Evolutionary conservation across 2,888 invertebrate species (phyloP).

Genomic region (Charanyca ferruginea): DNA sequence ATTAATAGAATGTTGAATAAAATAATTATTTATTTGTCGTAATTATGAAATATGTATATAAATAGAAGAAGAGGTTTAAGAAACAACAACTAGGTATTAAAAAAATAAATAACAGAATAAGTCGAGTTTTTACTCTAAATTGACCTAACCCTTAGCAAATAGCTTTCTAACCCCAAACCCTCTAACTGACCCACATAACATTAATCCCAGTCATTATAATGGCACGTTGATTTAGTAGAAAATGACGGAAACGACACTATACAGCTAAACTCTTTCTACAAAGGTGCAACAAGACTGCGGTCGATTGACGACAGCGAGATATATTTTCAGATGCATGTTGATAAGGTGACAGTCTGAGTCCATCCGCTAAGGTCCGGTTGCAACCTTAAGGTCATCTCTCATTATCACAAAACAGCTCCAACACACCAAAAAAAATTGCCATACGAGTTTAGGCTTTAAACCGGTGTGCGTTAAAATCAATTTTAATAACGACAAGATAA

Average conservation of each 20-base stretch:
- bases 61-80: too few species aligned
- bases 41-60: background rate
- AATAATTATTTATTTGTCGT: background rate
- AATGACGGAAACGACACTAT: background rate
- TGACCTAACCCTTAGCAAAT: background rate
- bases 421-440: too few species aligned
- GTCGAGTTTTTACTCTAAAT: background rate
- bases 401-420: too few species aligned
- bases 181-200: background rate
- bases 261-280: too few species aligned
- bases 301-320: background rate
- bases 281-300: background rate
- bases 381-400: too few species aligned
- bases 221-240: background rate
- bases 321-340: background rate
- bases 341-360: background rate
- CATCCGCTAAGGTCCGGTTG: background rate
- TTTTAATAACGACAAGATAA: too few species aligned
- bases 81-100: background rate
- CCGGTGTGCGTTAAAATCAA: too few species aligned
- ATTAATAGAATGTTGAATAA: background rate
- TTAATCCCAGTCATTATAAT: background rate
- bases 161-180: slow-evolving; percentile 2
- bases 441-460: too few species aligned
- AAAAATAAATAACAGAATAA: background rate